Evolutionary conservation across 2,113 vertebrate genomes (phyloP).

Genomic region (Onychorhynchus coronatus): DNA sequence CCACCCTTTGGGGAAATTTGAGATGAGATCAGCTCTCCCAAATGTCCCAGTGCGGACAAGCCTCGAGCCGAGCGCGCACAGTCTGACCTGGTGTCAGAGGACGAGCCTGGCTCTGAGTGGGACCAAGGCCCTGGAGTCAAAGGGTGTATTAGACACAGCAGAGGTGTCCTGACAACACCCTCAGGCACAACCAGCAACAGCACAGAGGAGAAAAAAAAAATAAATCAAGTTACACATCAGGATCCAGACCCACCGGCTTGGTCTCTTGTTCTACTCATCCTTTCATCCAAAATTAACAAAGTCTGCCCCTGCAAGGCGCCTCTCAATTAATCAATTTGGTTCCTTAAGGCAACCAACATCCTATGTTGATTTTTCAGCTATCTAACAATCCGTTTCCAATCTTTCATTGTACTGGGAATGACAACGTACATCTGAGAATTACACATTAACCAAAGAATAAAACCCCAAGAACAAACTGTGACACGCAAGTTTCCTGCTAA

Average conservation of each 20-base stretch:
- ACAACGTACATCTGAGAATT: not conserved
- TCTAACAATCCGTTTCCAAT: not conserved
- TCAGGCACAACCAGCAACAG: not conserved
- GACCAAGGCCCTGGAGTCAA: not conserved
- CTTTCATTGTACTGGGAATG: not conserved
- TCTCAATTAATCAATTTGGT: not conserved
- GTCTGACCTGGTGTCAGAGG: not conserved
- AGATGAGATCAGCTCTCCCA: not conserved
- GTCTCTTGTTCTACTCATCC: not conserved
- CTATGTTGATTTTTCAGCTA: not conserved
- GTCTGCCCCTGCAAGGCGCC: not conserved
- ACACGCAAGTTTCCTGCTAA: not conserved
- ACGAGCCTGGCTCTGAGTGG: not conserved
- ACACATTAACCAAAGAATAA: not conserved
- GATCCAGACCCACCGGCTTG: not conserved
- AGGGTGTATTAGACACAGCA: not conserved
- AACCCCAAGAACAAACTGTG: not conserved
- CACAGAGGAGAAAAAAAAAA: not conserved
- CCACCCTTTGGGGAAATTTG: not conserved
- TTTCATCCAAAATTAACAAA: not conserved
- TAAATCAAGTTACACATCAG: fast-evolving
- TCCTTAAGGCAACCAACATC: not conserved
- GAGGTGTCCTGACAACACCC: not conserved
- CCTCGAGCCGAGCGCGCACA: not conserved
- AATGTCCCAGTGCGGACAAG: not conserved